Evolutionary conservation across 2,888 invertebrate genomes (phyloP), one percentile per base, ranked within the genome.

Genomic region (Papilio protenor): DNA sequence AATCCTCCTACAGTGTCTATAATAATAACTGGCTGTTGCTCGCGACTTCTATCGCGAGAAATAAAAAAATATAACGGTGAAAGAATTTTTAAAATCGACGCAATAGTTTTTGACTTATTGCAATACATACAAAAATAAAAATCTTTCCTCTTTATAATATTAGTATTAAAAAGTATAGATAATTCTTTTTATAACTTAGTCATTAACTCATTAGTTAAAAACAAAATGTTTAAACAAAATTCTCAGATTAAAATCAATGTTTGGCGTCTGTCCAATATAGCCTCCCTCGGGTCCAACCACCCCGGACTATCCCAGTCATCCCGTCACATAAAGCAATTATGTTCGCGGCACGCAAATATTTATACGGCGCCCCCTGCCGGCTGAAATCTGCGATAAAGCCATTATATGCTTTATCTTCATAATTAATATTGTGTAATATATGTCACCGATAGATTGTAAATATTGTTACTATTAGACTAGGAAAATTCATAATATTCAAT

Each of bases 311-410:
- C 21, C 23, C 23, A 64, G 45, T 11, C 23, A 23, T 14, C 61
- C 61, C 47, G 14, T 10, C 23, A 5, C 64, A 75, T 75, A 66
- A 66, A 64, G 66, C 75, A 75, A 75, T 75, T 75, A 75, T 49
- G 47, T 47, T 52, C 64, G 33, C 47, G 27, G 74, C 18, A 52
- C n/a, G 40, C 66, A 75, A 75, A 75, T 75, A 75, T 75, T 75
- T 75, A 66, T 52, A 59, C 57, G 5, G 49, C 47, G 64, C 64
- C 49, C 23, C 27, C 27, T 8, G 18, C 6, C 74, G 5, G 74
- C 23, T 23, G n/a, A 16, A 64, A 45, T 64, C 47, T 47, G 47
- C 57, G 57, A 57, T 59, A 64, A 33, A 61, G 59, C 23, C 2
- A 55, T 55, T 16, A 55, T 47, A 70, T 69, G 12, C 72, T 23